Percentiles rank a stretch among this genome's conserved stretches.
Evolutionary conservation across 2,797 vertebrate species (phyloP).

Genomic region (Mycteria americana): DNA sequence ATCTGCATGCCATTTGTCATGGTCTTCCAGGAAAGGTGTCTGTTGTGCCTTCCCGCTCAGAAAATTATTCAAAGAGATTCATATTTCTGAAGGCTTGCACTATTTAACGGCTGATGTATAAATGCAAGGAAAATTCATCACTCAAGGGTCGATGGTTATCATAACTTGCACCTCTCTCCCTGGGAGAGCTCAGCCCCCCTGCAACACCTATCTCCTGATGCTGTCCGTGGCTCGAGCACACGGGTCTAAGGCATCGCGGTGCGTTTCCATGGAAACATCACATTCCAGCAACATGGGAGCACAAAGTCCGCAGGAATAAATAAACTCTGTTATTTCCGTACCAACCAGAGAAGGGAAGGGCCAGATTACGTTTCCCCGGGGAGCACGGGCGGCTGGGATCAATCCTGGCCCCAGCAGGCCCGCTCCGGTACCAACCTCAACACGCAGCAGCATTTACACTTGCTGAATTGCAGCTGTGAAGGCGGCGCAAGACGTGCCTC

Average conservation of each 20-base stretch:
- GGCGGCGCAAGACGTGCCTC: fast-evolving
- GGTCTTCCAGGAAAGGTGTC: not conserved
- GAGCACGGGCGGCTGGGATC: fast-evolving
- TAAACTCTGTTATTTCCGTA: not conserved
- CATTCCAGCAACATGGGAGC: not conserved
- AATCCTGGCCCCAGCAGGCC: fast-evolving
- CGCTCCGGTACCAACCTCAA: not conserved
- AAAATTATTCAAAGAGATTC: not conserved
- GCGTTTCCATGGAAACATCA: not conserved
- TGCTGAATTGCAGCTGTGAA: not conserved
- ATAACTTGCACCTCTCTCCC: not conserved
- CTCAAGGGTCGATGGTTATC: not conserved
- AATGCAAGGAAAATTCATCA: not conserved
- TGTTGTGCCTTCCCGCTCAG: not conserved
- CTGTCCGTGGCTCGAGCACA: not conserved
- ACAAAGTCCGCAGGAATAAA: not conserved
- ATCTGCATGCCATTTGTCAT: not conserved
- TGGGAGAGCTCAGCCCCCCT: not conserved
- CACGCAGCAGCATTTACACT: fast-evolving
- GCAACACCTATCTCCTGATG: not conserved
- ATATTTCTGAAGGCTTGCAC: not conserved
- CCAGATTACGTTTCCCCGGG: fast-evolving
- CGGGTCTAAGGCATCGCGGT: not conserved
- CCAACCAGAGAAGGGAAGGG: not conserved
- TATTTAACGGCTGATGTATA: not conserved